Evolutionary conservation across 2,888 invertebrate species (phyloP).

Genomic region (Apantesis nais): DNA sequence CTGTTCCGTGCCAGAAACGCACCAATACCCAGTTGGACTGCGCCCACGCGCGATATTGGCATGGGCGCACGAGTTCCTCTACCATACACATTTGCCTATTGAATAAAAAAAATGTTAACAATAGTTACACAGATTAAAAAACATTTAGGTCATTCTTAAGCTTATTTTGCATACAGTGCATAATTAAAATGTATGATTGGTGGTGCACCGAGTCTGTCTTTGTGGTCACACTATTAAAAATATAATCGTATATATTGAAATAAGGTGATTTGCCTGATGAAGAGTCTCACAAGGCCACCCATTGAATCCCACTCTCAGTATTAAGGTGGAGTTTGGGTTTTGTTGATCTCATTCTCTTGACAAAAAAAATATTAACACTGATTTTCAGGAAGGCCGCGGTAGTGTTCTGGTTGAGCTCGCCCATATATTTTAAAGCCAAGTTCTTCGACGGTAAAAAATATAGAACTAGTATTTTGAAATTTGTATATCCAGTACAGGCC

Average conservation of each 20-base stretch:
- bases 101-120: background rate
- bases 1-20: conserved; percentile 93
- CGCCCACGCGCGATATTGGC: conserved; percentile 93
- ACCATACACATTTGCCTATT: conserved; percentile 87
- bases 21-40: conserved; percentile 94
- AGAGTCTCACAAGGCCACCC: too few species aligned
- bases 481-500: too few species aligned
- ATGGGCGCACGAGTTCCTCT: conserved; percentile 89
- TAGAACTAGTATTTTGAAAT: background rate
- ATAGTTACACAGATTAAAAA: background rate
- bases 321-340: too few species aligned
- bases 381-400: too few species aligned
- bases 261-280: too few species aligned
- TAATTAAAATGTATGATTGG: too few species aligned
- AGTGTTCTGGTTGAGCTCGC: too few species aligned
- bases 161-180: too few species aligned
- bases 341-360: too few species aligned
- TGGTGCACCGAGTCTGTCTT: too few species aligned
- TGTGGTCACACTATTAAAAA: background rate
- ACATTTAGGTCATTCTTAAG: background rate
- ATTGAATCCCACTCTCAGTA: too few species aligned
- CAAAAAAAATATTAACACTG: too few species aligned
- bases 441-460: background rate
- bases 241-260: background rate
- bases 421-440: background rate